Percentiles rank a stretch among this genome's conserved stretches.
Evolutionary conservation across 2,888 invertebrate species (phyloP).

Genomic region (Beris chalybata): DNA sequence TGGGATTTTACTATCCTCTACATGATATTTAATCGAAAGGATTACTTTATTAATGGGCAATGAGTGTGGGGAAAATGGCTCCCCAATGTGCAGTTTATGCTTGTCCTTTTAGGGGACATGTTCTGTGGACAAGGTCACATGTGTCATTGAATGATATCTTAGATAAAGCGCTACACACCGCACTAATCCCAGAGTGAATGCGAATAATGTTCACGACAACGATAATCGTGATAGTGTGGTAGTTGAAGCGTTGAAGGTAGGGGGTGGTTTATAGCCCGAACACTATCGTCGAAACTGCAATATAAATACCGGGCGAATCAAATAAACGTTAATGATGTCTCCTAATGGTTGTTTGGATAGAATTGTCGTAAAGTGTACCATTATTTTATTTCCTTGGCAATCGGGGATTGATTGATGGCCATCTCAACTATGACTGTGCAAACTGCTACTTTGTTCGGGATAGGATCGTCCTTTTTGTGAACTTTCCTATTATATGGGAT

Average conservation of each 20-base stretch:
- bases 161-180: slow-evolving; percentile 8
- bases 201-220: slow-evolving; percentile 4
- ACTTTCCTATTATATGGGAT: not conserved
- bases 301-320: slow-evolving; percentile 6
- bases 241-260: not conserved
- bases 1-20: not conserved
- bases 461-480: slow-evolving; percentile 6
- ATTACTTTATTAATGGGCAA: slow-evolving; percentile 24
- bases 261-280: not conserved
- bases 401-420: slow-evolving; percentile 26
- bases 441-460: not conserved
- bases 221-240: slow-evolving; percentile 4
- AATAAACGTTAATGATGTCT: slow-evolving; percentile 32
- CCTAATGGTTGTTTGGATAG: slow-evolving; percentile 29
- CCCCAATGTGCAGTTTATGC: slow-evolving; percentile 19
- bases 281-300: not conserved
- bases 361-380: slow-evolving; percentile 29
- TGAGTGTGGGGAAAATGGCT: slow-evolving; percentile 13
- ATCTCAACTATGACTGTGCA: slow-evolving; percentile 13
- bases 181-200: not conserved
- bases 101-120: not conserved
- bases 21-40: slow-evolving; percentile 23
- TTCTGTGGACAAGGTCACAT: not conserved
- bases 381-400: slow-evolving; percentile 19
- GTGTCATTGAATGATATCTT: slow-evolving; percentile 15